Percentiles rank a stretch among this genome's conserved stretches.
Conservation (phyloP, 2,113 vertebrate species). For the Amphiprion percula region DNA sequence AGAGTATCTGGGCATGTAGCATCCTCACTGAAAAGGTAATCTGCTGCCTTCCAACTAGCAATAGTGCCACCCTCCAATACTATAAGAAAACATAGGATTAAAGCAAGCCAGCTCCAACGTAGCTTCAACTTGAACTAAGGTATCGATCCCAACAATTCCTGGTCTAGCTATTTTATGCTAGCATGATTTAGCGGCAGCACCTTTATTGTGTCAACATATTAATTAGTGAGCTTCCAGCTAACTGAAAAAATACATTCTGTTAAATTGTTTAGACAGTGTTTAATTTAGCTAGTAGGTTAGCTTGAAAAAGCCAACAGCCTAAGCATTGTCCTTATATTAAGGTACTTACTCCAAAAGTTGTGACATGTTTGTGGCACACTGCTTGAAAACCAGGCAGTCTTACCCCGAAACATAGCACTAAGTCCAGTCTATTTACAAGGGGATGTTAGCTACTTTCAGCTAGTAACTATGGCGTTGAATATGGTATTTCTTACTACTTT, state of each 20-base stretch:
- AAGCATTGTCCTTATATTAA: neutral
- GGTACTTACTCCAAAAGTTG: slow-evolving; percentile 81
- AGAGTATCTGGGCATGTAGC: slow-evolving; percentile 76
- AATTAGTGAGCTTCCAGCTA: neutral
- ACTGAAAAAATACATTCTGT: neutral
- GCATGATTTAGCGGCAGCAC: neutral
- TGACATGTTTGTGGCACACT: slow-evolving; percentile 65
- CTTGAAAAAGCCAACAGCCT: neutral
- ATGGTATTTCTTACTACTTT: too few relatives aligned
- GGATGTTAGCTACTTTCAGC: neutral
- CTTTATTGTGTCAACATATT: neutral
- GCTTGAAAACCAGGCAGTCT: slow-evolving; percentile 83
- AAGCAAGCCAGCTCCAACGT: neutral
- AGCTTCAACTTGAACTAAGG: too few relatives aligned
- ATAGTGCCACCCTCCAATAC: slow-evolving; percentile 66
- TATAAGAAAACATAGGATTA: slow-evolving; percentile 10
- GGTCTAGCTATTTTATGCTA: neutral
- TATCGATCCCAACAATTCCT: too few relatives aligned
- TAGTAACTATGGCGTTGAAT: neutral
- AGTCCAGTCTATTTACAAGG: accelerated
- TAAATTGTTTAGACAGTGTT: neutral
- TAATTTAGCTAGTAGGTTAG: neutral
- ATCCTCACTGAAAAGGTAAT: slow-evolving; percentile 80
- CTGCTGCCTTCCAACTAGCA: slow-evolving; percentile 68
- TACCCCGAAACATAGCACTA: slow-evolving; percentile 77